Evolutionary conservation across 2,888 invertebrate genomes (phyloP), one percentile per base, ranked within the genome.

Genomic region (Phorcus lineatus): DNA sequence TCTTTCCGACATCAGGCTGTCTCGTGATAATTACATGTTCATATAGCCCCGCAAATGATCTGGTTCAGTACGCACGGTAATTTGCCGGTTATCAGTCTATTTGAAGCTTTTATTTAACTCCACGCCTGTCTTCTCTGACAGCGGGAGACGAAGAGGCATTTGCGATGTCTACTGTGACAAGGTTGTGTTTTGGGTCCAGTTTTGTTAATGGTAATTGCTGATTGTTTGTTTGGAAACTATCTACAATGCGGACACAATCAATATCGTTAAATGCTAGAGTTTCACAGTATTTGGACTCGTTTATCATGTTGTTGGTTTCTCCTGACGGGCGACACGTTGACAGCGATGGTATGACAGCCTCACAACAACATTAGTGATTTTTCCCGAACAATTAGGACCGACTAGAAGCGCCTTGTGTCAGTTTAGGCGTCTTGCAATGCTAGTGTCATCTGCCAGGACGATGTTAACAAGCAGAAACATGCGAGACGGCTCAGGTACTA

Each of bases 51-150:
- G 28, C 24, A 24, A 62, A 62, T 62, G 62, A 62, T 62, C 62
- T 28, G 62, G 62, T 62, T 62, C 28, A 62, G 13, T 62, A 28
- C 24, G 16, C 28, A n/a, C 24, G 62, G 62, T 62, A 62, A 62
- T 62, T 62, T 62, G 62, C 62, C 62, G 62, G 62, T 62, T 62
- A 62, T 62, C 62, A 62, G 62, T 62, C 62, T 62, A 62, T 62
- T 62, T 62, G 62, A 62, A 62, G 28, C 62, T 28, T 62, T 62
- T 62, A 28, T 28, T 62, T 62, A 28, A 28, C 28, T 62, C 62
- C 62, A 62, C 62, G 62, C 28, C 62, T 62, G 62, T 62, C 62
- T 28, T 16, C 62, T 62, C 24, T 28, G 62, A 62, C 62, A 62
- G 62, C 62, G 62, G 62, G 62, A 28, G 62, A 62, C 62, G 28